Conservation (phyloP, 2,113 vertebrate genomes). For the Leucosticte australis region DNA sequence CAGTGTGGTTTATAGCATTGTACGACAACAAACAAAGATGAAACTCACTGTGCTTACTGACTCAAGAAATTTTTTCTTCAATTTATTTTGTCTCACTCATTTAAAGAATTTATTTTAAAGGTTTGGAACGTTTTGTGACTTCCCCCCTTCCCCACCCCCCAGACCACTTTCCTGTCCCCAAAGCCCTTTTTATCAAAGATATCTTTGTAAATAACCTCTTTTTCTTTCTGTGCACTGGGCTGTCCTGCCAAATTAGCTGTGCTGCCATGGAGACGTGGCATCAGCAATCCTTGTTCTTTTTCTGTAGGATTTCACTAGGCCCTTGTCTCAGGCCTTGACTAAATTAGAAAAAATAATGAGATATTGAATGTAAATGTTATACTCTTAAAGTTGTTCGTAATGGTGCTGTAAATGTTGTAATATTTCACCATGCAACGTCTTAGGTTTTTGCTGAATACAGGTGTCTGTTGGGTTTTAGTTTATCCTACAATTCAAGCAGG, state of each 20-base stretch:
- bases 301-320: slow-evolving; percentile 65
- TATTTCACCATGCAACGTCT: neutral
- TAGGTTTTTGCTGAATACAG: neutral
- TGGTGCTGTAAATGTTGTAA: neutral
- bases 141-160: neutral
- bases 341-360: slow-evolving; percentile 53
- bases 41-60: slow-evolving; percentile 39
- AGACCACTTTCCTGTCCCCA: slow-evolving; percentile 32
- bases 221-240: slow-evolving; percentile 54
- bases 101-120: slow-evolving; percentile 46
- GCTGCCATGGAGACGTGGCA: slow-evolving; percentile 72
- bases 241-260: slow-evolving; percentile 72
- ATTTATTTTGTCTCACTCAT: neutral
- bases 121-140: slow-evolving; percentile 22
- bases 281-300: slow-evolving; percentile 66
- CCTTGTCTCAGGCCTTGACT: slow-evolving; percentile 52
- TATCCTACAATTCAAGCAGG: neutral
- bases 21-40: slow-evolving; percentile 56
- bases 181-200: slow-evolving; percentile 65
- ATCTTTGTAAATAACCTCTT: slow-evolving; percentile 72
- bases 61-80: neutral
- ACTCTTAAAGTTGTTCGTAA: neutral
- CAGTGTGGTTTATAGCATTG: slow-evolving; percentile 43
- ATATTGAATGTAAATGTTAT: slow-evolving; percentile 49
- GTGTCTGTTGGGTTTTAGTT: neutral